phyloP scores from a whole-genome alignment of 2,113 vertebrate species.

The Neomonachus schauinslandi region DNA sequence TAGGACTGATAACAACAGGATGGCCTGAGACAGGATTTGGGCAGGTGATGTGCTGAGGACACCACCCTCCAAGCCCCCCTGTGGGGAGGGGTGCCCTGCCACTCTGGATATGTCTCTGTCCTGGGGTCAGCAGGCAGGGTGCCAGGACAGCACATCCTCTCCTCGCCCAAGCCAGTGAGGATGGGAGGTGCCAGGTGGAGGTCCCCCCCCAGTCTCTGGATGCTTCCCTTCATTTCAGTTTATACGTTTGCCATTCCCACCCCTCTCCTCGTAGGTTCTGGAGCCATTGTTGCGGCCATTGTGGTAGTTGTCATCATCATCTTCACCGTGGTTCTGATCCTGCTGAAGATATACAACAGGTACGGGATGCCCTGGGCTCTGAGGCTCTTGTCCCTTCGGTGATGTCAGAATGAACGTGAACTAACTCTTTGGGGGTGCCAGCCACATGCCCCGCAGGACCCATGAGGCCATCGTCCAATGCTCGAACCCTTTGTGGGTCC shows the following conservation, averaged over 20 bases:
- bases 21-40: background rate
- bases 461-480: background rate
- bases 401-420: background rate
- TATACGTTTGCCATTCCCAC: rapidly evolving
- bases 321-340: conserved; percentile 92
- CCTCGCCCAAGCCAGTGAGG: background rate
- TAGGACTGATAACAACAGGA: background rate
- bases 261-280: conserved; percentile 88
- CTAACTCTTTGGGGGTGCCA: background rate
- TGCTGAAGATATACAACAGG: conserved; percentile 97
- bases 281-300: conserved; percentile 95
- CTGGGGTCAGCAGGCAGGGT: background rate
- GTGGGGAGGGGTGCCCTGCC: rapidly evolving
- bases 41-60: background rate
- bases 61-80: background rate
- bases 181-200: rapidly evolving
- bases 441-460: background rate
- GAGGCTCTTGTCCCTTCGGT: background rate
- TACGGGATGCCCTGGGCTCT: conserved; percentile 52
- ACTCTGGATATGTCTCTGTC: background rate
- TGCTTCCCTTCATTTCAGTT: background rate
- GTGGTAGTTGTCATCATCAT: conserved; percentile 94
- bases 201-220: background rate
- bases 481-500: background rate
- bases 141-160: background rate